phyloP scores from a whole-genome alignment of 2,113 vertebrate species.

The Isurus oxyrinchus region DNA sequence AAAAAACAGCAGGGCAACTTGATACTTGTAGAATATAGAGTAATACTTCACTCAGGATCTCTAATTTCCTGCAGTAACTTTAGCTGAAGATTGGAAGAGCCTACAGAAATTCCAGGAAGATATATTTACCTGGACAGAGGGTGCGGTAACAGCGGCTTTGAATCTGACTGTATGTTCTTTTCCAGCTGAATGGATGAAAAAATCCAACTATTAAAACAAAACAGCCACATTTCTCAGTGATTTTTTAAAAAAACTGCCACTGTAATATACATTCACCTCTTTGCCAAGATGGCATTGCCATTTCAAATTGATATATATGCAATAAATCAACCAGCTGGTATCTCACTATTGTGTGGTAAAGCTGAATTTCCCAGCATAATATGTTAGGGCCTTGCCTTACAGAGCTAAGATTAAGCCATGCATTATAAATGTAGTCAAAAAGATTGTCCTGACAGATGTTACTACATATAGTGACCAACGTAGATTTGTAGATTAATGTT shows the following conservation, averaged over 20 bases:
- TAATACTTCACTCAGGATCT: neutral
- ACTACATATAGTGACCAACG: neutral
- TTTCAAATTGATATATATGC: neutral
- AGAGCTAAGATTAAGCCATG: neutral
- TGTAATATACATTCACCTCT: neutral
- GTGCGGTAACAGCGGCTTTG: conserved; percentile 40
- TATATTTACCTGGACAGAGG: conserved; percentile 41
- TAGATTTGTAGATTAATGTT: neutral
- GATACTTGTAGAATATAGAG: neutral
- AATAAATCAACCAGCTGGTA: neutral
- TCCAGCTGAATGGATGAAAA: conserved; percentile 40
- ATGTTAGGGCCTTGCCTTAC: neutral
- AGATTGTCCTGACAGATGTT: neutral
- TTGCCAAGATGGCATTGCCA: neutral
- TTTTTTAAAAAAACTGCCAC: neutral
- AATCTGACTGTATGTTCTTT: conserved; percentile 33
- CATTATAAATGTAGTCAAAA: neutral
- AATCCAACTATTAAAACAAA: neutral
- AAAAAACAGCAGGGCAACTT: neutral
- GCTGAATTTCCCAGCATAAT: neutral
- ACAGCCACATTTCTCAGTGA: neutral
- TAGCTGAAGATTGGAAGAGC: neutral
- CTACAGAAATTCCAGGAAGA: neutral
- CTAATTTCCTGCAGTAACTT: neutral
- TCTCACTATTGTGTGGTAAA: neutral